These are phyloP conservation scores for Linyphia triangularis DNA, from an alignment of 2,888 invertebrate genomes.

Conservation along the genomic window DNA sequence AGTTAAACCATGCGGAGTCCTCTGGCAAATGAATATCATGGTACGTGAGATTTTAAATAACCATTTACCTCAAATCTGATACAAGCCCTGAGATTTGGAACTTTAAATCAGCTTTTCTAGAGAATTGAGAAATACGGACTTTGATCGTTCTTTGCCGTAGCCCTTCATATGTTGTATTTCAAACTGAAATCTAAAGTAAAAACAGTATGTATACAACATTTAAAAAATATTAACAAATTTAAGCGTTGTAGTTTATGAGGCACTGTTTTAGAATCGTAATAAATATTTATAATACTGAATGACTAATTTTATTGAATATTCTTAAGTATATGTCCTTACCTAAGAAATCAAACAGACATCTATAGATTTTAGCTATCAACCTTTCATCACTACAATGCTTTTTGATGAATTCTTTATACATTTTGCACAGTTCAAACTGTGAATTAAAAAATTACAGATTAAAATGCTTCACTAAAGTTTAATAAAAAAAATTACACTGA, in stretches of 20 bases:
- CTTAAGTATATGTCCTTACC: constrained; percentile 25
- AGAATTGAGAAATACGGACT: no score
- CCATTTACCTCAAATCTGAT: no score
- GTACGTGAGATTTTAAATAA: no score
- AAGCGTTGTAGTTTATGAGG: no score
- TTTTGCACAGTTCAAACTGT: constrained; percentile 27
- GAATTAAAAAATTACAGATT: neutral
- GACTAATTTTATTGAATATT: neutral
- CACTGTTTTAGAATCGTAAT: no score
- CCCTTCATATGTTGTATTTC: no score
- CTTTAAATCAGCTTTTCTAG: no score
- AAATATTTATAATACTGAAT: neutral
- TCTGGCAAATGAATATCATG: no score
- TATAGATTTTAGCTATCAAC: constrained; percentile 20
- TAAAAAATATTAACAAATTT: neutral
- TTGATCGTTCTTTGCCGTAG: no score
- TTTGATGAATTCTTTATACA: constrained; percentile 38
- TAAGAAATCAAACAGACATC: constrained; percentile 38
- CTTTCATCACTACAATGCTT: neutral
- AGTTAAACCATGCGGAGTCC: no score
- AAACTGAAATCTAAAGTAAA: neutral
- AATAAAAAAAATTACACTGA: neutral
- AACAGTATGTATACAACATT: neutral
- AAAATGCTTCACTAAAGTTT: neutral
- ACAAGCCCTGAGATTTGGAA: no score